Evolutionary conservation across 2,888 invertebrate species (phyloP).

Genomic region (Drosophila gaucha): DNA sequence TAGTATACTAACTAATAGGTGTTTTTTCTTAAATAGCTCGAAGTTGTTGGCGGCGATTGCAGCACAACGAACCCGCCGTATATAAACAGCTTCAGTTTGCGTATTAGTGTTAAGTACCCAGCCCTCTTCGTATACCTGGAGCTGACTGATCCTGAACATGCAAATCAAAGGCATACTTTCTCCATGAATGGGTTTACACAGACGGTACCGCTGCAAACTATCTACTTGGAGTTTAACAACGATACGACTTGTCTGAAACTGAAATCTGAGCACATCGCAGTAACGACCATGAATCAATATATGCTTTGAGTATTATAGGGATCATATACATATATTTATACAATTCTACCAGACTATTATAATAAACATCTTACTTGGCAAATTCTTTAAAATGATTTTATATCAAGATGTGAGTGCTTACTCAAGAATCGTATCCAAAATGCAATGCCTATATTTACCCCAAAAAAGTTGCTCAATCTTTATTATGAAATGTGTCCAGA

Average conservation of each 20-base stretch:
- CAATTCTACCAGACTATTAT: not conserved
- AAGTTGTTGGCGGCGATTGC: conserved; percentile 48
- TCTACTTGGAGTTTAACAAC: conserved; percentile 74
- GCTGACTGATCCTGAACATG: conserved; percentile 58
- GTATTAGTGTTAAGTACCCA: conserved; percentile 70
- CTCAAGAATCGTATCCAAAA: conserved; percentile 1
- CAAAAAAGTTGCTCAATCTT: conserved; percentile 1
- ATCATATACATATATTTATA: not conserved
- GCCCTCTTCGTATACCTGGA: conserved; percentile 83
- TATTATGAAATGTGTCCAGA: conserved; percentile 2
- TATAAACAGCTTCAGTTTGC: conserved; percentile 71
- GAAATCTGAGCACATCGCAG: conserved; percentile 59
- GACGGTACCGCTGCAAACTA: conserved; percentile 74
- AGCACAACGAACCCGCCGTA: conserved; percentile 10
- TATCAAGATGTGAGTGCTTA: not conserved
- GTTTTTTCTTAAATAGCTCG: conserved; percentile 34
- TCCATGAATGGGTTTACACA: conserved; percentile 84
- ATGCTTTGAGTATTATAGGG: conserved; percentile 36
- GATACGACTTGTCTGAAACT: conserved; percentile 64
- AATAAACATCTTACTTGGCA: not conserved
- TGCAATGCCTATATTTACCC: conserved; percentile 24
- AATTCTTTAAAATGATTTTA: not conserved
- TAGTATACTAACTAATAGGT: not conserved
- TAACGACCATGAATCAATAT: conserved; percentile 80
- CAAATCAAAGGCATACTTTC: conserved; percentile 66